Percentiles rank a stretch among this genome's conserved stretches.
Conservation (phyloP, 2,888 invertebrate species). For the Eilema griseolum region DNA sequence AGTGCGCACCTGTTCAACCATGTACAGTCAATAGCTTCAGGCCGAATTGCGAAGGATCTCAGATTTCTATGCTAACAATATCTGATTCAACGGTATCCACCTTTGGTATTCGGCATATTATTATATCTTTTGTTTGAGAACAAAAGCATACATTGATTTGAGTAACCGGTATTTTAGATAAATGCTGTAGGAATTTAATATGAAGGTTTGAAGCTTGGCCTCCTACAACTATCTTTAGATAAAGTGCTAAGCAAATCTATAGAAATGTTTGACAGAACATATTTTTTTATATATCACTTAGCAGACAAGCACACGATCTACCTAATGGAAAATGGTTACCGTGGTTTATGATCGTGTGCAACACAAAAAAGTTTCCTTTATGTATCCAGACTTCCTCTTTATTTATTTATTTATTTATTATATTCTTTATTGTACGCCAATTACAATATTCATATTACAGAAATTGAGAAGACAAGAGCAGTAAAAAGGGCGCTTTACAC, state of each 20-base stretch:
- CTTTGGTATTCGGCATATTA: slow-evolving; percentile 30
- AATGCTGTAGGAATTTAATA: slow-evolving; percentile 26
- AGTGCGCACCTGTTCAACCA: slow-evolving; percentile 38
- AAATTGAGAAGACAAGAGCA: too few species aligned
- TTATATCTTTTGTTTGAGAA: slow-evolving; percentile 34
- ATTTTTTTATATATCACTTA: too few species aligned
- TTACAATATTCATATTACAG: too few species aligned
- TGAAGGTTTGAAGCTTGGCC: not conserved
- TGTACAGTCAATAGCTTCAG: slow-evolving; percentile 35
- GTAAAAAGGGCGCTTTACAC: too few species aligned
- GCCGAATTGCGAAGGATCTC: slow-evolving; percentile 37
- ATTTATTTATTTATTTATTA: too few species aligned
- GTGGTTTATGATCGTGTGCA: too few species aligned
- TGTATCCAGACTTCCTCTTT: too few species aligned
- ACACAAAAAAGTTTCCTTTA: too few species aligned
- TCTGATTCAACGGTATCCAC: slow-evolving; percentile 23
- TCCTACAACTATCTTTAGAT: not conserved
- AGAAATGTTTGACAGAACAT: not conserved
- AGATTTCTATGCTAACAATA: slow-evolving; percentile 39
- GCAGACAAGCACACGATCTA: too few species aligned
- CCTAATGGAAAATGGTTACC: too few species aligned
- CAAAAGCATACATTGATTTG: slow-evolving; percentile 22
- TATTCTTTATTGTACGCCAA: too few species aligned
- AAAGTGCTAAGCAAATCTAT: not conserved
- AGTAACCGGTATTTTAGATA: slow-evolving; percentile 15